phyloP scores from a whole-genome alignment of 2,888 invertebrate species.

The Ochropleura plecta region DNA sequence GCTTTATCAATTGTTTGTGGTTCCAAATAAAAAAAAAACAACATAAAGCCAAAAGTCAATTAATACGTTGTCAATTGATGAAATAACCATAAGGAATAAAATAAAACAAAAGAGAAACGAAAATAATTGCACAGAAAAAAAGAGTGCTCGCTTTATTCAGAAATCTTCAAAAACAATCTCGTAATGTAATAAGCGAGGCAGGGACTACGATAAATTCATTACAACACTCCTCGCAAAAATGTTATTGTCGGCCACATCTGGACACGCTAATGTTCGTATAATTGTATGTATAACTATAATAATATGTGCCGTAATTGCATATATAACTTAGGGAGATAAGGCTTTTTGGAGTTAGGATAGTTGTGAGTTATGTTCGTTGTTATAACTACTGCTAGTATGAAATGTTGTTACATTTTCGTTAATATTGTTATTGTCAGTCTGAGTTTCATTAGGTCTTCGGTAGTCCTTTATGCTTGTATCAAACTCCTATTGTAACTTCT shows the following conservation, averaged over 20 bases:
- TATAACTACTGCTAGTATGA: conserved; percentile 54
- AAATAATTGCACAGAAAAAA: conserved; percentile 29
- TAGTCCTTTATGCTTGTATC: conserved; percentile 27
- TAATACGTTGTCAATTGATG: conserved; percentile 15
- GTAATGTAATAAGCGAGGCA: conserved; percentile 55
- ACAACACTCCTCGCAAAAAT: conserved; percentile 77
- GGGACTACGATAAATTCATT: conserved; percentile 78
- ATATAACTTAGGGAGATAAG: conserved; percentile 53
- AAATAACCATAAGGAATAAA: conserved; percentile 26
- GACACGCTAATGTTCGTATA: conserved; percentile 68
- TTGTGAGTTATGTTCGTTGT: conserved; percentile 53
- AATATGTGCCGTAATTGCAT: conserved; percentile 63
- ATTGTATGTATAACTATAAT: conserved; percentile 63
- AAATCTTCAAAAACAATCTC: conserved; percentile 62
- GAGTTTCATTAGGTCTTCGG: conserved; percentile 56
- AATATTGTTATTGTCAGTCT: conserved; percentile 57
- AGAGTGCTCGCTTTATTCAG: conserved; percentile 36
- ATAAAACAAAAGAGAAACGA: conserved; percentile 25
- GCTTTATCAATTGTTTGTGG: too few species aligned
- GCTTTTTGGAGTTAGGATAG: conserved; percentile 38
- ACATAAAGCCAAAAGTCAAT: background rate
- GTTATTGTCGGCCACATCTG: conserved; percentile 75
- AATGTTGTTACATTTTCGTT: conserved; percentile 50
- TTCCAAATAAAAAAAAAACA: too few species aligned
- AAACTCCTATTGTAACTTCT: conserved; percentile 32